Evolutionary conservation across 2,797 vertebrate species (phyloP).

Genomic region (Propithecus perrieri): DNA sequence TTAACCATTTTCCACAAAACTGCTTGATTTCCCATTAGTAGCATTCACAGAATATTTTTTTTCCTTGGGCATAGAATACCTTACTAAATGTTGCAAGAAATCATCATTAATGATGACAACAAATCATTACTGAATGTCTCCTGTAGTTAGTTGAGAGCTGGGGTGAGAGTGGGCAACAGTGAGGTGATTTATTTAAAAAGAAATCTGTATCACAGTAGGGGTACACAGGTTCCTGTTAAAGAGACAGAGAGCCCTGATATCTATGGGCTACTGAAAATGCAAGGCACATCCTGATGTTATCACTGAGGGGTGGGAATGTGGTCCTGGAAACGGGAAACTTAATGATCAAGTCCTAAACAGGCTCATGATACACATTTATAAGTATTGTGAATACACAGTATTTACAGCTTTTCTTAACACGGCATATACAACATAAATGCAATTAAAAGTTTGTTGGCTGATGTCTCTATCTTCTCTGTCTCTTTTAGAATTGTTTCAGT

Average conservation of each 20-base stretch:
- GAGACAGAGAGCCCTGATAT: neutral
- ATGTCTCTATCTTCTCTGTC: neutral
- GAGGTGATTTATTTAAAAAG: neutral
- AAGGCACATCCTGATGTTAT: too few species aligned
- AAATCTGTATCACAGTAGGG: neutral
- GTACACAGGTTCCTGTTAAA: neutral
- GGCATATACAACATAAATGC: neutral
- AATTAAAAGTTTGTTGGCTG: neutral
- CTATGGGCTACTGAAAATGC: neutral
- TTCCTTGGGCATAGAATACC: neutral
- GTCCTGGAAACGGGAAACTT: neutral
- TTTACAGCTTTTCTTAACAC: neutral
- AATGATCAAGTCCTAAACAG: neutral
- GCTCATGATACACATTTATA: neutral
- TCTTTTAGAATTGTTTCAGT: neutral
- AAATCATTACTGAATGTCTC: neutral
- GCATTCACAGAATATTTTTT: neutral
- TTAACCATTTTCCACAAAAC: neutral
- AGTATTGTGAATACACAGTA: neutral
- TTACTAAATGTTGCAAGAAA: neutral
- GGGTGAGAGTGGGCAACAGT: neutral
- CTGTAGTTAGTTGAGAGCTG: neutral
- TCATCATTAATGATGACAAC: neutral
- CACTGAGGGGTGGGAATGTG: accelerated
- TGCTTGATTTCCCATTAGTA: neutral